Evolutionary conservation across 2,797 vertebrate species (phyloP), one percentile per base, ranked within the genome.

Genomic region (Coendou prehensilis): DNA sequence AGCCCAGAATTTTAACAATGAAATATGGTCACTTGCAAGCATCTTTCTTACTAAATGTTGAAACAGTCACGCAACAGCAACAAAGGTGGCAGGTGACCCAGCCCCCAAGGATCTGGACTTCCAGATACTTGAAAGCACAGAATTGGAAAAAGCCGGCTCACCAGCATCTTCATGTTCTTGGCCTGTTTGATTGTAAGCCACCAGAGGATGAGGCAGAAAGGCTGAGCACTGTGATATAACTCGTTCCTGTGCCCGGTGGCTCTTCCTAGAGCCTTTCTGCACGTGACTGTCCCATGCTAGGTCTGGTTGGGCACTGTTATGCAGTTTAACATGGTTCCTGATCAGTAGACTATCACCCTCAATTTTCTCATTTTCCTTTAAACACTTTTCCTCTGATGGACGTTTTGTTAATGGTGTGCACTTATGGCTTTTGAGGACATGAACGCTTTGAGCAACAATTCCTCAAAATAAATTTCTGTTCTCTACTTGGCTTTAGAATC

Each of bases 391-490:
- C 9, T 61, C 0, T 9, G 3, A 33, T 33, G 37, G 28, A 4
- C 64, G 63, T 79, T 91, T 95, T 15, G 11, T 30, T 79, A 47
- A 7, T 59, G 59, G 33, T 23, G 1, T 13, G 18, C 41, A 2
- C 26, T 15, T 33, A 1, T 18, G 41, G 30, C 30, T 30, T 92
- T 71, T 20, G 75, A 92, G 93, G n/a, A 86, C 11, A 28, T 50
- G 17, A 79, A 30, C 37, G 54, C 78, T 79, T 80, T 41, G 71
- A 82, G 71, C 45, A 91, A 63, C 41, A 41, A 0, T 82, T 56
- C 87, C 64, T 94, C 80, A 14, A 87, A 89, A 89, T 87, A 75
- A 94, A 96, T 87, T 85, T 79, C 8, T 33, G 26, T 96, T 67
- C 54, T 82, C 71, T 69, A 61, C 22, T 20, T 86, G 59, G 33